Evolutionary conservation across 1,140 invertebrate species (phyloP).

Genomic region (Calephelis virginiensis): DNA sequence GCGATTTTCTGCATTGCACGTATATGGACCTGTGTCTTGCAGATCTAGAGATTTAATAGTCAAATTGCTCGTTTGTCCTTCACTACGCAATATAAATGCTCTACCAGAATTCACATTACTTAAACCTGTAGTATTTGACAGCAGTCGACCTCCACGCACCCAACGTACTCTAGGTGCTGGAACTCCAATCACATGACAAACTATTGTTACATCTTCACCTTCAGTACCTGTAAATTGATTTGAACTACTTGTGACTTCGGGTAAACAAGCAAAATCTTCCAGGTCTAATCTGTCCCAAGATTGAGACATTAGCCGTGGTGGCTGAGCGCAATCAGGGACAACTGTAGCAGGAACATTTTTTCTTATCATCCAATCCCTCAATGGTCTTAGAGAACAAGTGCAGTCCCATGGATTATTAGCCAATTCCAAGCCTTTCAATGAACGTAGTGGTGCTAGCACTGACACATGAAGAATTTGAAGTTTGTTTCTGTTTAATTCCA

Average conservation of each 20-base stretch:
- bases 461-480: conserved; percentile 82
- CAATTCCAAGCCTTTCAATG: conserved; percentile 86
- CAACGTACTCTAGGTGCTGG: conserved; percentile 81
- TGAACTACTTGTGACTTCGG: conserved; percentile 79
- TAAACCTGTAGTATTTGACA: conserved; percentile 70
- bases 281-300: conserved; percentile 87
- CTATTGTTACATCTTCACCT: conserved; percentile 86
- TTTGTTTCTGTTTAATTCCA: conserved; percentile 87
- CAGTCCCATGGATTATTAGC: conserved; percentile 91
- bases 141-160: conserved; percentile 80
- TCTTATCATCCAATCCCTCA: conserved; percentile 87
- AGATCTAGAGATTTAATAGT: conserved; percentile 84
- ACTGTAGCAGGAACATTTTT: conserved; percentile 85
- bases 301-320: conserved; percentile 80
- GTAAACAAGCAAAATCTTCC: conserved; percentile 89
- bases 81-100: conserved; percentile 66
- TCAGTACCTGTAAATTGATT: conserved; percentile 81
- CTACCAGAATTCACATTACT: conserved; percentile 69
- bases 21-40: conserved; percentile 86
- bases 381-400: conserved; percentile 85
- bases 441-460: conserved; percentile 82
- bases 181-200: conserved; percentile 84
- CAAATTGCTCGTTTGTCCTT: conserved; percentile 81
- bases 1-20: conserved; percentile 87
- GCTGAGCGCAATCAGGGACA: conserved; percentile 82